Evolutionary conservation across 2,797 vertebrate genomes (phyloP), one percentile per base, ranked within the genome.

Genomic region (Chiropotes sagulatus): DNA sequence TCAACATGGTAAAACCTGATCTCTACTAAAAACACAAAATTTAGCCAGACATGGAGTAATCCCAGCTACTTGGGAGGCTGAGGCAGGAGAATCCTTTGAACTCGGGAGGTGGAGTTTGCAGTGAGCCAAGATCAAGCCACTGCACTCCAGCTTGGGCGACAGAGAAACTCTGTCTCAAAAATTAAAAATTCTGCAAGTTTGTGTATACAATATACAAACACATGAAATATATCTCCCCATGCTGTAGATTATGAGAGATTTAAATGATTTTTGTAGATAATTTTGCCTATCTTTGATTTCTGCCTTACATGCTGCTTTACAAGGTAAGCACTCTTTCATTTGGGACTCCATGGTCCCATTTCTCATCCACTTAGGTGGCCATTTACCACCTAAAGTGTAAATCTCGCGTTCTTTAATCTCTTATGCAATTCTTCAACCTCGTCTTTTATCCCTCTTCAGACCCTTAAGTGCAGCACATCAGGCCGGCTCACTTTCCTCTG

Each of bases 341-440:
- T 81, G 76, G 22, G n/a, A 93, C 70, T 58, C 39, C 15, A 20
- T 12, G 54, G 52, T 93, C 67, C 39, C 28, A 26, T 82, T 92
- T 97, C 84, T 84, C 75, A 52, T 15, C 26, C 57, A 92, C n/a
- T 73, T 78, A 78, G 79, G 52, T 64, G 92, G 83, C 17, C 92
- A n/a, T 93, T 89, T 93, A 50, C 64, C 79, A 95, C 54, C 20
- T 50, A 36, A 80, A 92, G 36, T 86, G 57, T 88, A 52, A 28
- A 86, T 94, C 70, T 90, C 22, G 67, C 10, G 19, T 96, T 85
- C 57, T 96, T 93, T 46, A 48, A 84, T 95, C 80, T 75, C 12
- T 57, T 89, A 93, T 7, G 22, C 70, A 78, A 2, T 86, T 87
- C 39, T 92, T 96, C 85, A 61, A 1, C 17, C 14, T 90, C 73